Evolutionary conservation across 2,888 invertebrate species (phyloP), one percentile per base, ranked within the genome.

Genomic region (Mayetiola destructor): DNA sequence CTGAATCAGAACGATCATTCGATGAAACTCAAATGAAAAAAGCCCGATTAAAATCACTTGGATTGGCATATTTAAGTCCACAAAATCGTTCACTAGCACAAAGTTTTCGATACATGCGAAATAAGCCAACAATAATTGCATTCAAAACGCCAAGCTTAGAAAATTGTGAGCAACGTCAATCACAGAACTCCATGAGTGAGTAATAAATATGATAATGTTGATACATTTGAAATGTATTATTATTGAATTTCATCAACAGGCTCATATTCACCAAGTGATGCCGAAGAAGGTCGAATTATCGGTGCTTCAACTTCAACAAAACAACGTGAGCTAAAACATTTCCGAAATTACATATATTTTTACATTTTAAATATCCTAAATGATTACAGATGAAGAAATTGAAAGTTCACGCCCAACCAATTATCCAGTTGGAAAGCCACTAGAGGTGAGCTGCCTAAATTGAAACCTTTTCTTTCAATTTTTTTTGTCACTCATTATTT

Each of bases 21-120:
- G 81, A 84, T 65, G 81, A 82, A 62, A 76, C 76, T 56, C 80
- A 81, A 59, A 77, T 85, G 61, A 75, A 77, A 6, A 74, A 79
- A 29, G 83, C 83, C 0, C 75, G 81, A 21, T 68, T 81, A 39
- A 79, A 80, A 64, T 79, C 80, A 8, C 70, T 81, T n/a, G 82
- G 82, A 1, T 66, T 80, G 61, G 83, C 82, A 1, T 84, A 85
- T 68, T 70, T 82, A 52, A 83, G 82, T 64, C 87, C 87, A 1
- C 88, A 85, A 67, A 85, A 87, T 67, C 83, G 81, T 63, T 84
- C 85, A 1, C 72, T 89, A 60, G 88, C 88, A 0, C 87, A 88
- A 66, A 87, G 88, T 67, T 90, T 90, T 72, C 78, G 89, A n/a
- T 91, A 90, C 67, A 88, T 91, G 88, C 73, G 91, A 48, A 84